phyloP scores from a whole-genome alignment of 2,888 invertebrate species.

The Pasiphila rectangulata region DNA sequence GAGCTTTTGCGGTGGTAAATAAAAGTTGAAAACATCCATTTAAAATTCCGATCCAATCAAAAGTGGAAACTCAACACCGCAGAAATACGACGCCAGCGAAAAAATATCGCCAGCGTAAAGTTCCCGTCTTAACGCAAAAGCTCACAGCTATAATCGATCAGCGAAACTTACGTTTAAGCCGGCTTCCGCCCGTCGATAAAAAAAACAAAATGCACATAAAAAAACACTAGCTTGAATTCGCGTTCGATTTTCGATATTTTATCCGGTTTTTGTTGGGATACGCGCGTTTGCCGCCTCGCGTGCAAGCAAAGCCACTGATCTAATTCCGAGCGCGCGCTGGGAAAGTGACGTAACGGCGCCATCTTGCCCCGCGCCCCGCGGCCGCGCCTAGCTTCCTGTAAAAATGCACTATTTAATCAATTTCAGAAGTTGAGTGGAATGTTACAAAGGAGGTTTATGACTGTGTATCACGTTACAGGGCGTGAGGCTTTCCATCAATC shows the following conservation, averaged over 20 bases:
- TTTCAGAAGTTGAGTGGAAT: slow-evolving; percentile 63
- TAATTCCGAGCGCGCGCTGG: slow-evolving; percentile 73
- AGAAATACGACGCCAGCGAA: slow-evolving; percentile 43
- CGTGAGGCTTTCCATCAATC: slow-evolving; percentile 42
- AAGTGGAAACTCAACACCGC: slow-evolving; percentile 35
- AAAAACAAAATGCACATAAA: slow-evolving; percentile 38
- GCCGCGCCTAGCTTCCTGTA: slow-evolving; percentile 43
- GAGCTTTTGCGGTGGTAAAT: slow-evolving; percentile 20
- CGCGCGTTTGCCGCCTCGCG: slow-evolving; percentile 49
- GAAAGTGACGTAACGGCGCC: slow-evolving; percentile 77
- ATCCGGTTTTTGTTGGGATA: slow-evolving; percentile 27
- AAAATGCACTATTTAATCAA: slow-evolving; percentile 61
- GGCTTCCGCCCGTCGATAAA: slow-evolving; percentile 41
- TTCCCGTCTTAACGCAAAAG: slow-evolving; percentile 48
- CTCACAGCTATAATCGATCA: slow-evolving; percentile 54
- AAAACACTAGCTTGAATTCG: slow-evolving; percentile 33
- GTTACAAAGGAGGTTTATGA: slow-evolving; percentile 42
- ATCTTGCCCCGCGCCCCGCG: slow-evolving; percentile 57
- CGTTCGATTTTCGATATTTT: slow-evolving; percentile 29
- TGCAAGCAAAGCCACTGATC: slow-evolving; percentile 73
- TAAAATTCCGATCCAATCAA: slow-evolving; percentile 28
- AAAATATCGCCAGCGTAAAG: slow-evolving; percentile 43
- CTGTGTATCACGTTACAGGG: slow-evolving; percentile 41
- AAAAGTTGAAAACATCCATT: slow-evolving; percentile 30
- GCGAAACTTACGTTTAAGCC: slow-evolving; percentile 55